Conservation (phyloP, 1,140 invertebrate genomes). For the Halyomorpha halys region DNA sequence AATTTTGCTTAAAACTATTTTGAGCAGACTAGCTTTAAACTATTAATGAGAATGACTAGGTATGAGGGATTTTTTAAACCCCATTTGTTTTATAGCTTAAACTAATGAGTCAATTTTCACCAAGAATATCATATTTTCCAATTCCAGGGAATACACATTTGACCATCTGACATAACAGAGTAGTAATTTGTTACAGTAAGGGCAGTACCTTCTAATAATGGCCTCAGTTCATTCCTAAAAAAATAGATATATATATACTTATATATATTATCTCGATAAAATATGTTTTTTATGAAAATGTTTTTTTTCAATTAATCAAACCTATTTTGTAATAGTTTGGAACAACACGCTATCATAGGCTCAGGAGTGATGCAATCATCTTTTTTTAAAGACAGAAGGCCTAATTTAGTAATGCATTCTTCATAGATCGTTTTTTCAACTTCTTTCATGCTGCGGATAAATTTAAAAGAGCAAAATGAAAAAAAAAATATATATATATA, state of each 20-base stretch:
- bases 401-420: constrained; percentile 52
- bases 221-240: not conserved
- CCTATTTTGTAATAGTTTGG: constrained; percentile 51
- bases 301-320: not conserved
- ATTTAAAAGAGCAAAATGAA: not conserved
- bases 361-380: constrained; percentile 83
- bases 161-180: constrained; percentile 78
- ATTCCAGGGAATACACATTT: constrained; percentile 87
- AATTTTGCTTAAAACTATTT: no score
- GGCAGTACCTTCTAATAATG: constrained; percentile 41
- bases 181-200: constrained; percentile 83
- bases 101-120: no score
- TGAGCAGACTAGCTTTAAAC: no score
- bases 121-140: constrained; percentile 44
- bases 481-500: constrained; percentile 18
- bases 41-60: no score
- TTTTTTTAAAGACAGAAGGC: constrained; percentile 61
- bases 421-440: constrained; percentile 59
- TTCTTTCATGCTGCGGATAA: constrained; percentile 53
- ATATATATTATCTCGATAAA: not conserved
- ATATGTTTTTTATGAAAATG: no score
- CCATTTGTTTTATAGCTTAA: no score
- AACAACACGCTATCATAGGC: constrained; percentile 76
- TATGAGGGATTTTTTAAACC: no score
- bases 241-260: not conserved